Evolutionary conservation across 2,797 vertebrate genomes (phyloP).

Genomic region (Chrysocyon brachyurus): DNA sequence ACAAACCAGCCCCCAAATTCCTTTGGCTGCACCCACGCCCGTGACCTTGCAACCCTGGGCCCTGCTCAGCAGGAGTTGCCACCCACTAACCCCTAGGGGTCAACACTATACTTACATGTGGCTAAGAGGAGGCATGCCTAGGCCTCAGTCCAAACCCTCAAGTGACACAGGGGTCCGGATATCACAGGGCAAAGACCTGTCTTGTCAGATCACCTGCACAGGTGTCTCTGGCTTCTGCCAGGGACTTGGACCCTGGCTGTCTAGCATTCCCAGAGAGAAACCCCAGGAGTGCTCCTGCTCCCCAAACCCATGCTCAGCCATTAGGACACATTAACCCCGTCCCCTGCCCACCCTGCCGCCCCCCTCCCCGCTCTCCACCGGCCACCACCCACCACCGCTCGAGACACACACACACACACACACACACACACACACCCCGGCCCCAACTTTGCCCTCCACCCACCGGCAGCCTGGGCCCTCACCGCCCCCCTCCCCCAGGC

Average conservation of each 20-base stretch:
- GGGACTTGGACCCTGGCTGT: neutral
- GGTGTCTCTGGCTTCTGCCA: neutral
- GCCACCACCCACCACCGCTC: too few relatives aligned
- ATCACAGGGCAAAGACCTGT: neutral
- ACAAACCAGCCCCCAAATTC: too few relatives aligned
- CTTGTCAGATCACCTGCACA: neutral
- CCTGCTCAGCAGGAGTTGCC: neutral
- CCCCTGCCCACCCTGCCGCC: neutral
- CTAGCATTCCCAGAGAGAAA: neutral
- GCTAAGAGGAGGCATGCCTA: neutral
- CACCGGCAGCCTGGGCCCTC: neutral
- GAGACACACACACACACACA: too few relatives aligned
- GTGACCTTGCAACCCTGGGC: too few relatives aligned
- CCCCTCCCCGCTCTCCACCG: neutral
- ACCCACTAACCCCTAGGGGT: neutral
- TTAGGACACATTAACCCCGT: neutral
- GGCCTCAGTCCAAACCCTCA: neutral
- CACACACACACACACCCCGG: too few relatives aligned
- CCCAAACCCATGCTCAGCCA: neutral
- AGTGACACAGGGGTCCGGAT: neutral
- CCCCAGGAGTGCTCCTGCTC: neutral
- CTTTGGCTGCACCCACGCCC: neutral
- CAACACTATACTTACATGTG: accelerated
- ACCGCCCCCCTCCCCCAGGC: neutral
- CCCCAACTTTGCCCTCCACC: neutral